Conservation (phyloP, 2,113 vertebrate species). For the Sinocyclocheilus anophthalmus region DNA sequence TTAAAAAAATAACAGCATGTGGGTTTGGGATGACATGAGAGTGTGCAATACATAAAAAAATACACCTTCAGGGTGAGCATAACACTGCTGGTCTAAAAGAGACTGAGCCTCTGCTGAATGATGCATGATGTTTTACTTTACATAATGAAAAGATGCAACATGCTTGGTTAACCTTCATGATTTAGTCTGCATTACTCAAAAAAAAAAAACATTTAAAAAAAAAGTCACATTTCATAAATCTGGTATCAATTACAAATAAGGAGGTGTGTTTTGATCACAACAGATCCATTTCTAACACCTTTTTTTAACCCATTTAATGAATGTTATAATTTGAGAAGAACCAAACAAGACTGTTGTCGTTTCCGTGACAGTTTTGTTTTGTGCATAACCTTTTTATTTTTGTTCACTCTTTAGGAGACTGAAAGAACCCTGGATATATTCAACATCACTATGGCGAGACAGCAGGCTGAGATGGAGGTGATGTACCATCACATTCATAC, state of each 20-base stretch:
- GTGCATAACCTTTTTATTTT: not conserved
- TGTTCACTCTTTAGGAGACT: slow-evolving; percentile 73
- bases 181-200: not conserved
- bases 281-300: not conserved
- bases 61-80: not conserved
- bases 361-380: not conserved
- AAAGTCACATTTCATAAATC: not conserved
- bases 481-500: not conserved
- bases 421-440: slow-evolving; percentile 94
- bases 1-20: not conserved
- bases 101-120: not conserved
- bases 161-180: not conserved
- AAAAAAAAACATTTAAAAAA: not conserved
- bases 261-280: not conserved
- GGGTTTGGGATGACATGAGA: not conserved
- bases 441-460: slow-evolving; percentile 93
- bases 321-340: not conserved
- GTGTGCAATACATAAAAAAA: not conserved
- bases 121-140: not conserved
- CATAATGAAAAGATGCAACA: not conserved
- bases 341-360: not conserved
- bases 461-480: slow-evolving; percentile 98
- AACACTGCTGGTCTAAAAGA: not conserved
- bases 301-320: not conserved
- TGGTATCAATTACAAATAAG: not conserved